Evolutionary conservation across 2,113 vertebrate species (phyloP).

Genomic region (Candoia aspera): DNA sequence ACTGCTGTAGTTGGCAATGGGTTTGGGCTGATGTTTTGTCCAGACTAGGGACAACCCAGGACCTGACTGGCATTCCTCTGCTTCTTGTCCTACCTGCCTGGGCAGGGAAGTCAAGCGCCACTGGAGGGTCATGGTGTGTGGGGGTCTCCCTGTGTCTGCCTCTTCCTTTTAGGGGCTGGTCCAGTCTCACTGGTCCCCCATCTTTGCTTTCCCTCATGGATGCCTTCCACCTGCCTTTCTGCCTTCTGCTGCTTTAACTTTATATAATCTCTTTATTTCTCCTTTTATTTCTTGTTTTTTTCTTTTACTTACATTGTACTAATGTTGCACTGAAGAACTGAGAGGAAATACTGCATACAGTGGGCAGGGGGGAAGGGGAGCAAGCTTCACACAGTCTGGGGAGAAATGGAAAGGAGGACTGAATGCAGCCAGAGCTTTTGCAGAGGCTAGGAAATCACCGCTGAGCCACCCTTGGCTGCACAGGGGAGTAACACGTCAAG

Average conservation of each 20-base stretch:
- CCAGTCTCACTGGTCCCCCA: not conserved
- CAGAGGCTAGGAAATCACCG: not conserved
- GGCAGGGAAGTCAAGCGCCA: not conserved
- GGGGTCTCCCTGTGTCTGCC: not conserved
- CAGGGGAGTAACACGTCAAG: not conserved
- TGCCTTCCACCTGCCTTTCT: not conserved
- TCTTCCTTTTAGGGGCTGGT: not conserved
- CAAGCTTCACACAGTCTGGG: not conserved
- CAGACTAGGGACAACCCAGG: not conserved
- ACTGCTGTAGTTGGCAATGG: not conserved
- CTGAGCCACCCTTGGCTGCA: not conserved
- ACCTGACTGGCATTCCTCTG: not conserved
- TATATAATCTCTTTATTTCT: not conserved
- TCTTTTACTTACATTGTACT: not conserved
- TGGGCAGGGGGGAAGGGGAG: not conserved
- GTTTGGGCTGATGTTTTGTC: not conserved
- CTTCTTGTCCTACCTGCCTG: not conserved
- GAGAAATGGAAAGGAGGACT: not conserved
- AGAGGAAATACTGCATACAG: not conserved
- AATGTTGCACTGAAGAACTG: not conserved
- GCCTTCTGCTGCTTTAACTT: not conserved
- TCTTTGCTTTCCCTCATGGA: not conserved
- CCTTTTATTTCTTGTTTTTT: not conserved
- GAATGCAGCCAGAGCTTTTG: not conserved
- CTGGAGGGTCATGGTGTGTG: not conserved